These are phyloP conservation scores for Rugalucina vietnamica DNA, from an alignment of 2,888 invertebrate species.

Conservation along the genomic window DNA sequence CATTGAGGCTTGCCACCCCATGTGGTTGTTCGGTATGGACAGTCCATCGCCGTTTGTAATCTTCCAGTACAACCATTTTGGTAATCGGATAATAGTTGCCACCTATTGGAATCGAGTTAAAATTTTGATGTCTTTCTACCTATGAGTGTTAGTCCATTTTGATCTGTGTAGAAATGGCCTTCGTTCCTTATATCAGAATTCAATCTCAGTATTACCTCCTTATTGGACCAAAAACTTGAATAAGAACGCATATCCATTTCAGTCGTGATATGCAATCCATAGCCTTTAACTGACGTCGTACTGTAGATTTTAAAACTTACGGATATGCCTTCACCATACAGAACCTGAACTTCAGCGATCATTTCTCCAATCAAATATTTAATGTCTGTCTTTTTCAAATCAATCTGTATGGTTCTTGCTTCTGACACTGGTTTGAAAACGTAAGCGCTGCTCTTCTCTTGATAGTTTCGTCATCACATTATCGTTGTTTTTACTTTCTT, in stretches of 20 bases:
- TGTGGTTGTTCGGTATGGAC: slow-evolving; percentile 80
- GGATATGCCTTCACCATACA: slow-evolving; percentile 87
- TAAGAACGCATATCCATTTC: slow-evolving; percentile 63
- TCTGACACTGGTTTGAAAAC: slow-evolving; percentile 78
- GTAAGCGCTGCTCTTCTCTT: slow-evolving; percentile 83
- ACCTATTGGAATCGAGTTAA: slow-evolving; percentile 68
- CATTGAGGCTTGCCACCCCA: slow-evolving; percentile 76
- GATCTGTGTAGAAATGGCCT: slow-evolving; percentile 79
- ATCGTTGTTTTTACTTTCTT: slow-evolving; percentile 42
- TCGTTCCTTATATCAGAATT: slow-evolving; percentile 70
- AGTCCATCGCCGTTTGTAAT: slow-evolving; percentile 72
- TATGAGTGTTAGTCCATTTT: slow-evolving; percentile 81
- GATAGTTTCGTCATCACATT: slow-evolving; percentile 88
- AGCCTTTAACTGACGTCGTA: slow-evolving; percentile 65
- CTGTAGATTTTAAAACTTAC: slow-evolving; percentile 68
- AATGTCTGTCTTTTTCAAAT: not conserved
- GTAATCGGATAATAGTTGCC: slow-evolving; percentile 83
- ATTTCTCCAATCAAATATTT: slow-evolving; percentile 88
- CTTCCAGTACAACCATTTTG: slow-evolving; percentile 77
- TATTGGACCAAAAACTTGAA: slow-evolving; percentile 64
- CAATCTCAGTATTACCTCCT: slow-evolving; percentile 81
- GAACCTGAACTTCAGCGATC: slow-evolving; percentile 92
- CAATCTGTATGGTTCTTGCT: slow-evolving; percentile 48
- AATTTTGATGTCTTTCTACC: slow-evolving; percentile 72
- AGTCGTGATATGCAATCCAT: slow-evolving; percentile 72